Evolutionary conservation across 2,797 vertebrate species (phyloP), one percentile per base, ranked within the genome.

Genomic region (Dendrocincla tyrannina): DNA sequence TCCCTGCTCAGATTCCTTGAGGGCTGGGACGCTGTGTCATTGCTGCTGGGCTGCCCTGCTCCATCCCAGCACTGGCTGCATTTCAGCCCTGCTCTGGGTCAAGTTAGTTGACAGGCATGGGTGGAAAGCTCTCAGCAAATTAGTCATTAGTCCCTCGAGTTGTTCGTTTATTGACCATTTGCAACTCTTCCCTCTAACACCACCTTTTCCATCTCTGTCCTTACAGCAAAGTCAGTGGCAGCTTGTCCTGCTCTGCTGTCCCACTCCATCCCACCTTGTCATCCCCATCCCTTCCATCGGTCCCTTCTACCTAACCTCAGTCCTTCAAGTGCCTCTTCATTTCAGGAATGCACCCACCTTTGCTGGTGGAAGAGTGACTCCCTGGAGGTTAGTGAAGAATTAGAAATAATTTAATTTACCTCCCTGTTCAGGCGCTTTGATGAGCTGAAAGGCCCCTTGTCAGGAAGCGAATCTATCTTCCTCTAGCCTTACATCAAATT

Each of bases 381-480:
- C 94, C 91, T 75, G 30, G 97, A 96, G 97, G 97, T 96, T 98
- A 98, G 95, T 24, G 85, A 97, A 86, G 95, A 97, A 98, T 98
- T 98, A 98, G 97, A 97, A 98, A 97, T 97, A 97, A 97, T 98
- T 98, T 98, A 98, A 98, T 97, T 98, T 98, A 96, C 95, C 83
- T 97, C 98, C 98, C 93, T 96, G 95, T 98, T 97, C 20, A 73
- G 96, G 96, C 10, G 47, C 97, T 96, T 95, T 96, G 97, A 97
- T 96, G 97, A 97, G 97, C 96, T 96, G 97, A 98, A 98, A 98
- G 97, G 96, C 97, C 93, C 91, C 97, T 98, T 98, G 98, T 98
- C 98, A 98, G 88, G 87, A 76, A 78, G 89, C 79, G 94, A 97
- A 98, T 98, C 97, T 97, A 97, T 98, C 98, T 98, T 97, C 97